phyloP scores from a whole-genome alignment of 1,140 invertebrate genomes.

The Subanguina moxae region DNA sequence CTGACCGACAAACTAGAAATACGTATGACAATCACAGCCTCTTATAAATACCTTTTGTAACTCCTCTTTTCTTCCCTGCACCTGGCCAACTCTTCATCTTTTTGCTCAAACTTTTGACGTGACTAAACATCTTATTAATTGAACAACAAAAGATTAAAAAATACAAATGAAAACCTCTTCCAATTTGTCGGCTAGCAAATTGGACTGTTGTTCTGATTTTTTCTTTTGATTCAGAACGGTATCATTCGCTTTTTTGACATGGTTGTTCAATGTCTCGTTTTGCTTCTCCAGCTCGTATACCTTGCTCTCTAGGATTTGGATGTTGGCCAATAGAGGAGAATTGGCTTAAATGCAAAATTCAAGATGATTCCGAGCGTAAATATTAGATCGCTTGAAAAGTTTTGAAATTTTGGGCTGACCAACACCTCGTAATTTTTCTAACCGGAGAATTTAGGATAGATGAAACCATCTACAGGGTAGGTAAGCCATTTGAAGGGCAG shows the following conservation, averaged over 20 bases:
- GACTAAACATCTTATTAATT: not conserved
- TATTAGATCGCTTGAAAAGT: too few species aligned
- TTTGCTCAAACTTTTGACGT: not conserved
- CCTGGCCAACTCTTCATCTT: not conserved
- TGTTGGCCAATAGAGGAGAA: constrained; percentile 22
- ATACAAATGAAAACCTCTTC: constrained; percentile 22
- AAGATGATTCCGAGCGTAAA: too few species aligned
- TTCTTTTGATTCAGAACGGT: not conserved
- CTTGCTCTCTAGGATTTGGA: constrained; percentile 22
- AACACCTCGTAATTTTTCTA: too few species aligned
- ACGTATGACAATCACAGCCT: too few species aligned
- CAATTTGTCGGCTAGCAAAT: constrained; percentile 2
- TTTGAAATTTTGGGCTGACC: too few species aligned
- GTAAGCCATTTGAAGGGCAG: too few species aligned
- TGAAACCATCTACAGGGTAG: too few species aligned
- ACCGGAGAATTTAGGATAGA: too few species aligned
- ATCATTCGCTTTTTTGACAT: constrained; percentile 1
- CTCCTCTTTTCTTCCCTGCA: not conserved
- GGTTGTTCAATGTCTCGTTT: constrained; percentile 20
- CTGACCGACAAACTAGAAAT: too few species aligned
- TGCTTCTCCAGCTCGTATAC: constrained; percentile 18
- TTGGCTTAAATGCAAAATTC: constrained; percentile 24
- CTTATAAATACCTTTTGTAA: not conserved
- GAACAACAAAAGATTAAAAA: too few species aligned
- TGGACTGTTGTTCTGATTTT: constrained; percentile 2